Evolutionary conservation across 2,888 invertebrate species (phyloP).

Genomic region (Dioctria rufipes): DNA sequence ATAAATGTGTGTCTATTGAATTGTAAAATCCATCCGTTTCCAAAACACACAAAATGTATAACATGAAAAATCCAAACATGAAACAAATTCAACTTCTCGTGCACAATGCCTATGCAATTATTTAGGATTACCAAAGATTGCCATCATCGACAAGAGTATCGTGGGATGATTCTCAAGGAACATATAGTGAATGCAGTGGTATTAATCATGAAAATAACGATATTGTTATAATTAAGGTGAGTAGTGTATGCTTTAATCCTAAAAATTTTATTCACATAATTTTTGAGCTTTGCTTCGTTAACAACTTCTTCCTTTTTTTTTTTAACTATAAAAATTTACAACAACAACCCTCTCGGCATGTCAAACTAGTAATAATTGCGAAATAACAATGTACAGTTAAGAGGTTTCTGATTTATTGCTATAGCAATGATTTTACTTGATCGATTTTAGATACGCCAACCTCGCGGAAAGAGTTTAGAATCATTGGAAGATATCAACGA

Average conservation of each 20-base stretch:
- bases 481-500: conserved; percentile 86
- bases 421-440: too few species aligned
- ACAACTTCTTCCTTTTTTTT: too few species aligned
- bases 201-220: conserved; percentile 71
- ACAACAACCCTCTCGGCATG: too few species aligned
- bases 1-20: conserved; percentile 21
- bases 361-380: too few species aligned
- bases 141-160: conserved; percentile 65
- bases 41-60: background rate
- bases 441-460: conserved; percentile 79
- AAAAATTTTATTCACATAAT: too few species aligned
- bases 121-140: conserved; percentile 48
- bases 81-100: background rate
- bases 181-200: conserved; percentile 61
- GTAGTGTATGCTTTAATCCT: conserved; percentile 25
- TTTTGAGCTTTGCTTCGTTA: too few species aligned
- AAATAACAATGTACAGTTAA: too few species aligned
- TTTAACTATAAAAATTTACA: too few species aligned
- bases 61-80: conserved; percentile 22
- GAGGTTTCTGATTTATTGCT: too few species aligned
- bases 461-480: conserved; percentile 88
- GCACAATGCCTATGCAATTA: background rate
- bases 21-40: background rate
- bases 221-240: conserved; percentile 71
- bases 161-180: conserved; percentile 68